Conservation (phyloP, 2,888 invertebrate species). For the Hypomecis punctinalis region DNA sequence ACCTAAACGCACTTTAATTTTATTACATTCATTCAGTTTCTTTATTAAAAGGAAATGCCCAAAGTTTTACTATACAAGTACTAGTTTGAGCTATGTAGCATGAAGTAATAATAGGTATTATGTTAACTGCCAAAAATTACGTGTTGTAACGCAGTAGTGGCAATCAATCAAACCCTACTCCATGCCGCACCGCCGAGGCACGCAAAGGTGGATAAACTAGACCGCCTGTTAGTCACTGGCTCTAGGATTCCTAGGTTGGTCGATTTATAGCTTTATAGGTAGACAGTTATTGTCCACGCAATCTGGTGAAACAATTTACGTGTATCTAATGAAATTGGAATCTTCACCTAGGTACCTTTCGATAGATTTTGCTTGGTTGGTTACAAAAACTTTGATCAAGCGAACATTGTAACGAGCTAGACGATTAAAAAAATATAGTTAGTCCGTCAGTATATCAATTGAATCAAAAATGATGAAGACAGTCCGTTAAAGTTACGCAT, state of each 20-base stretch:
- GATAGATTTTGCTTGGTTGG: no score
- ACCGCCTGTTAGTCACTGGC: slow-evolving; percentile 16
- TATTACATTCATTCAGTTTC: no score
- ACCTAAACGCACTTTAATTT: no score
- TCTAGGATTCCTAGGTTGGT: slow-evolving; percentile 1
- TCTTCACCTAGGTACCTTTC: no score
- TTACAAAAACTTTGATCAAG: no score
- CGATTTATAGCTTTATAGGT: slow-evolving; percentile 7
- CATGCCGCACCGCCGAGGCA: slow-evolving; percentile 15
- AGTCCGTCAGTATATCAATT: no score
- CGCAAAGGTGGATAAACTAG: slow-evolving; percentile 21
- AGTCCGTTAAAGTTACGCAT: no score
- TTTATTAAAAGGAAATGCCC: neutral
- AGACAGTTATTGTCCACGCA: neutral
- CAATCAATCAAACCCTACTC: slow-evolving; percentile 21
- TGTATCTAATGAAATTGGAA: no score
- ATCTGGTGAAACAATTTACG: no score
- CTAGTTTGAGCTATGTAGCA: slow-evolving; percentile 5
- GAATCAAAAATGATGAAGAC: no score
- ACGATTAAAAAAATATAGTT: no score
- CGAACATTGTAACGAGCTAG: no score
- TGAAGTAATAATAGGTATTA: slow-evolving; percentile 19
- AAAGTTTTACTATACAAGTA: neutral
- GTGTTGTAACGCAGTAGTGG: slow-evolving; percentile 22
- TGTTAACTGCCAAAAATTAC: slow-evolving; percentile 25